A percentile compares a stretch with the other conserved stretches of the same genome.
These are phyloP conservation scores for Phorcus lineatus DNA, from an alignment of 2,888 invertebrate genomes.

Conservation along the genomic window DNA sequence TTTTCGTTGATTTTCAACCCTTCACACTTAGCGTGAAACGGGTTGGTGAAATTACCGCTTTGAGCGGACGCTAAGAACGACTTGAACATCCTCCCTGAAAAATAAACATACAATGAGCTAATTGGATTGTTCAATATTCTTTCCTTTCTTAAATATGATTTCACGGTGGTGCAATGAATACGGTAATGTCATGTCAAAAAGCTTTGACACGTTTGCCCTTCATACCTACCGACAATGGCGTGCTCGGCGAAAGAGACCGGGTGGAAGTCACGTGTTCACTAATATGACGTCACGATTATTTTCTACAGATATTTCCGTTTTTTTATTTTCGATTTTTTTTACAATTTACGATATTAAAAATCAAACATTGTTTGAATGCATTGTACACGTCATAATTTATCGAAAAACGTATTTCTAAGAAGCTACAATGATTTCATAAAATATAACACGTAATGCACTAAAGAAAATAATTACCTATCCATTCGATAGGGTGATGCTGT, in stretches of 20 bases:
- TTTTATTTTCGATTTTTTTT: no score
- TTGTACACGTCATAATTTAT: no score
- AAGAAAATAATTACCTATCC: no score
- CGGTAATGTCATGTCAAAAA: background rate
- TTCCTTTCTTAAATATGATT: background rate
- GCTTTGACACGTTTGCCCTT: slow-evolving; percentile 33
- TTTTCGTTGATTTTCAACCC: slow-evolving; percentile 55
- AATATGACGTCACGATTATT: background rate
- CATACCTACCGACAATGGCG: slow-evolving; percentile 37
- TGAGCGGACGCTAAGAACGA: slow-evolving; percentile 70
- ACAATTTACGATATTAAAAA: background rate
- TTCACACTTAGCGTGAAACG: slow-evolving; percentile 71
- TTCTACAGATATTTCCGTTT: background rate
- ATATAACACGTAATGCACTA: no score
- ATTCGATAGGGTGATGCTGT: no score
- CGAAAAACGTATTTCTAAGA: no score
- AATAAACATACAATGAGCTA: background rate
- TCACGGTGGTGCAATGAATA: background rate
- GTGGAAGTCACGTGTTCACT: background rate
- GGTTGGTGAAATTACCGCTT: slow-evolving; percentile 67
- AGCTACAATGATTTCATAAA: no score
- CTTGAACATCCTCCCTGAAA: slow-evolving; percentile 64
- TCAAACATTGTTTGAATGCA: background rate
- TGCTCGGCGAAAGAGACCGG: slow-evolving; percentile 19
- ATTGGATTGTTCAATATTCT: background rate